Evolutionary conservation across 2,797 vertebrate species (phyloP).

Genomic region (Monodelphis domestica): DNA sequence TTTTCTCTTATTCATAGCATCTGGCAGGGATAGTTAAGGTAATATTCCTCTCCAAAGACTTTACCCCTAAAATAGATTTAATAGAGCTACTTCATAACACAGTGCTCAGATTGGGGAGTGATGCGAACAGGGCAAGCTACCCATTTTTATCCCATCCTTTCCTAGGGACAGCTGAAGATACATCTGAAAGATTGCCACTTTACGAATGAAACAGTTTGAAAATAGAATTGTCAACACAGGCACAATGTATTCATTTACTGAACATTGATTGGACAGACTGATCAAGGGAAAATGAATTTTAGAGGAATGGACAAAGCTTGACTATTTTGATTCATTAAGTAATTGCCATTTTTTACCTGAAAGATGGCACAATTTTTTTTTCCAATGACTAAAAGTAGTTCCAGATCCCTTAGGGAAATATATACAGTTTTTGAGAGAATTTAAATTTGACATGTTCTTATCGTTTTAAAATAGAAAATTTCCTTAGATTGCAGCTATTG

Average conservation of each 20-base stretch:
- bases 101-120: background rate
- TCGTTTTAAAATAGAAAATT: background rate
- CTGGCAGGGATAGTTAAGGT: background rate
- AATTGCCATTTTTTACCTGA: background rate
- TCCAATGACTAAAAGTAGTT: background rate
- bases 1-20: background rate
- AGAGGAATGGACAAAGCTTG: background rate
- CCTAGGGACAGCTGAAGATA: background rate
- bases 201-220: background rate
- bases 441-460: background rate
- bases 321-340: background rate
- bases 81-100: background rate
- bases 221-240: background rate
- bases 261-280: background rate
- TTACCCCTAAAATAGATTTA: background rate
- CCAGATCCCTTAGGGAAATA: background rate
- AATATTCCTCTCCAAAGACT: background rate
- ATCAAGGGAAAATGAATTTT: background rate
- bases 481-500: background rate
- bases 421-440: background rate
- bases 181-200: background rate
- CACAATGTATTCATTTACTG: background rate
- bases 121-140: background rate
- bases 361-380: background rate
- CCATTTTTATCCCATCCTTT: background rate